Percentiles rank a stretch among this genome's conserved stretches.
phyloP scores from a whole-genome alignment of 2,888 invertebrate genomes.

The Apoda limacodes region DNA sequence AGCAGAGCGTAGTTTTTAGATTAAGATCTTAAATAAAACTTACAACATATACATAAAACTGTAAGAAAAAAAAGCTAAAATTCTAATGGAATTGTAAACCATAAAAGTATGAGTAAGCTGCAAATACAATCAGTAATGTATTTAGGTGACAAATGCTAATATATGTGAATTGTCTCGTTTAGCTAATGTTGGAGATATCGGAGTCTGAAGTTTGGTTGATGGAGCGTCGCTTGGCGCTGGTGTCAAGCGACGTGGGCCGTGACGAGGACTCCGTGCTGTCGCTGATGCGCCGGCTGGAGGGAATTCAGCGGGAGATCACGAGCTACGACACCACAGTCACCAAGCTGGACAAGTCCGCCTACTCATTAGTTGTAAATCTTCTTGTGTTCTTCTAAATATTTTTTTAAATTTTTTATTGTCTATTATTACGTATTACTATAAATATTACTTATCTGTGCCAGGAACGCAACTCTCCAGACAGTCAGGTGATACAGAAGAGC shows the following conservation, averaged over 20 bases:
- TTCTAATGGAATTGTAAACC: too few relatives aligned
- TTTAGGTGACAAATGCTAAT: not conserved
- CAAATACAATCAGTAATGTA: not conserved
- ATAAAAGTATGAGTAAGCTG: constrained; percentile 1
- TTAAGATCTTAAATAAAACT: too few relatives aligned
- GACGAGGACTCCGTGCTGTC: constrained; percentile 93
- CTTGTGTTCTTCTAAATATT: not conserved
- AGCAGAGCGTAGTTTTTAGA: too few relatives aligned
- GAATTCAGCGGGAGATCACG: constrained; percentile 81
- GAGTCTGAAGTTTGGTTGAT: constrained; percentile 95
- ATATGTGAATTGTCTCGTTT: not conserved
- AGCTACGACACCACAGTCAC: constrained; percentile 81
- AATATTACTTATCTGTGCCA: constrained; percentile 20
- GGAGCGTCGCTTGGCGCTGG: constrained; percentile 82
- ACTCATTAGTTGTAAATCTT: constrained; percentile 1
- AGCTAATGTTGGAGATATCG: constrained; percentile 90
- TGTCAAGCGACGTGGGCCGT: constrained; percentile 85
- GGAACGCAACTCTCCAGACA: constrained; percentile 41
- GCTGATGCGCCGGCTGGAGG: constrained; percentile 86
- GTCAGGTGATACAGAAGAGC: constrained; percentile 36
- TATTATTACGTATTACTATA: too few relatives aligned
- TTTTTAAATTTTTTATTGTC: not conserved
- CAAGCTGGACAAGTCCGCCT: constrained; percentile 62
- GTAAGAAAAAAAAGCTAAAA: too few relatives aligned
- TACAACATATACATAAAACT: too few relatives aligned